Evolutionary conservation across 1,140 invertebrate species (phyloP).

Genomic region (Pomacea maculata): DNA sequence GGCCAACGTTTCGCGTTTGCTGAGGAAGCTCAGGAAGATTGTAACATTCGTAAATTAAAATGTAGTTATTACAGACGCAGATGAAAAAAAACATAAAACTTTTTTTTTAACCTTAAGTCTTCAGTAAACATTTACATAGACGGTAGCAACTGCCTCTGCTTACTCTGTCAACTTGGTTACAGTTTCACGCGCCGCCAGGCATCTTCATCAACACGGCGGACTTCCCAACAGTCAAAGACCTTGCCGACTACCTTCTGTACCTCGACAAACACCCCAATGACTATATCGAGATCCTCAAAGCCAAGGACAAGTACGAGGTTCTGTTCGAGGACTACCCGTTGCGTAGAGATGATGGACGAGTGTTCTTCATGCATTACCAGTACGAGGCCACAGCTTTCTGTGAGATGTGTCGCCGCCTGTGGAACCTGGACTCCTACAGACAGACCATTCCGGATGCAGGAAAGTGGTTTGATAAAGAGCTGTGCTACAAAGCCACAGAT

Average conservation of each 20-base stretch:
- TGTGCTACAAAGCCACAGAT: slow-evolving; percentile 16
- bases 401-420: slow-evolving; percentile 22
- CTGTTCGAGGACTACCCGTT: slow-evolving; percentile 22
- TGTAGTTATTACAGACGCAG: too few species aligned
- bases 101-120: too few species aligned
- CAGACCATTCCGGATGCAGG: slow-evolving; percentile 16
- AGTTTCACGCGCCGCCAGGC: background rate
- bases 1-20: too few species aligned
- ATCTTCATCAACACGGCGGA: slow-evolving; percentile 28
- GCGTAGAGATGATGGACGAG: background rate
- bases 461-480: slow-evolving; percentile 15
- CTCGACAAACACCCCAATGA: slow-evolving; percentile 27
- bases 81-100: too few species aligned
- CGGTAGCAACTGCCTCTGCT: too few species aligned
- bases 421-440: slow-evolving; percentile 16
- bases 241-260: slow-evolving; percentile 33
- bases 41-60: too few species aligned
- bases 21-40: too few species aligned
- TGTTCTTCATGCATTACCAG: slow-evolving; percentile 15
- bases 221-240: slow-evolving; percentile 24
- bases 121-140: too few species aligned
- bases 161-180: too few species aligned
- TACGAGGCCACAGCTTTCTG: slow-evolving; percentile 18
- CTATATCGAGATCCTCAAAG: slow-evolving; percentile 20
- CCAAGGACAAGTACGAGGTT: slow-evolving; percentile 26